Conservation (phyloP, 2,113 vertebrate genomes). For the Balaeniceps rex region DNA sequence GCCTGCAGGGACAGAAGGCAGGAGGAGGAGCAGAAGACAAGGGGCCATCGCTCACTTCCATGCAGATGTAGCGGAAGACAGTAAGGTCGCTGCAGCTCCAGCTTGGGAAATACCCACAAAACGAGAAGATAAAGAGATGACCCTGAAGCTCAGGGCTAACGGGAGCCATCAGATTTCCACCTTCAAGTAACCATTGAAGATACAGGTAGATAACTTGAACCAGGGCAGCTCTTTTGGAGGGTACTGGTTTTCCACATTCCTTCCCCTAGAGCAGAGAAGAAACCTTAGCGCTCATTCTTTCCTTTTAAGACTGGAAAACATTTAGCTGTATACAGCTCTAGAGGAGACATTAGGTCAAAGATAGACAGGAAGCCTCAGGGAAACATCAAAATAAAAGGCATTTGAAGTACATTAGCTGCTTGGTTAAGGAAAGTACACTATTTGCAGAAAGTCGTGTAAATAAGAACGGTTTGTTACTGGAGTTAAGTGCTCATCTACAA, state of each 20-base stretch:
- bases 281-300: not conserved
- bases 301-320: not conserved
- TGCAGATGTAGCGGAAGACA: not conserved
- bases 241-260: not conserved
- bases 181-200: rapidly evolving
- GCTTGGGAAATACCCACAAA: not conserved
- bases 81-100: not conserved
- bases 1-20: not conserved
- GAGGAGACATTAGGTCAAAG: not conserved
- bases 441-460: not conserved
- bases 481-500: not conserved
- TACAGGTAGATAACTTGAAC: not conserved
- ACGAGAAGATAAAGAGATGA: no score
- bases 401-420: not conserved
- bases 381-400: not conserved
- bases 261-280: not conserved
- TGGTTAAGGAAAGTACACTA: not conserved
- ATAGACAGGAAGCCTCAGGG: not conserved
- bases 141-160: not conserved
- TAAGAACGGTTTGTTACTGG: not conserved
- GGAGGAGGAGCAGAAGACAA: not conserved
- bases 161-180: rapidly evolving
- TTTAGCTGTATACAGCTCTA: rapidly evolving
- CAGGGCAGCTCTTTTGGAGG: not conserved
- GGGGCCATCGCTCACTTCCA: not conserved